Conservation (phyloP, 2,113 vertebrate genomes). For the Ophthalmolycus amberensis region DNA sequence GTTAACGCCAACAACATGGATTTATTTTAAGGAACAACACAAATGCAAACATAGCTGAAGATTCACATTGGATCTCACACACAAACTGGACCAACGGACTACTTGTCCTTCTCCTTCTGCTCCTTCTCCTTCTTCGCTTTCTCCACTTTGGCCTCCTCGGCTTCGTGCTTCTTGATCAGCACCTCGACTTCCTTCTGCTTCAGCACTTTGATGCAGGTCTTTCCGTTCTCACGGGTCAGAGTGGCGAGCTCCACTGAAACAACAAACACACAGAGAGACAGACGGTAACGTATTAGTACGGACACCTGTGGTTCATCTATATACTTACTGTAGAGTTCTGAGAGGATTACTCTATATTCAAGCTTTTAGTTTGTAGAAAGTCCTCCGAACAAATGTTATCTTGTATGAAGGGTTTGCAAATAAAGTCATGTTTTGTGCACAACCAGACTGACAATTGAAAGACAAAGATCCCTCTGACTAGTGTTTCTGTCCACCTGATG, state of each 20-base stretch:
- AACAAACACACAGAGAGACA: not conserved
- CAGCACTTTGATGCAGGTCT: conserved; percentile 92
- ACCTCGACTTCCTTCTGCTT: conserved; percentile 93
- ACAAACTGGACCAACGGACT: not conserved
- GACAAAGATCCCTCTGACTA: too few species aligned
- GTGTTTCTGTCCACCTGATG: too few species aligned
- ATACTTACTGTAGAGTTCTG: not conserved
- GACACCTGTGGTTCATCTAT: not conserved
- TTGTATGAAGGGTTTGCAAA: too few species aligned
- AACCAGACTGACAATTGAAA: too few species aligned
- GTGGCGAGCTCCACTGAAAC: conserved; percentile 92
- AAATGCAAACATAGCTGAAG: conserved; percentile 14
- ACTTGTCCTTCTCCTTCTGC: conserved; percentile 89
- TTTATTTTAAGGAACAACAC: conserved; percentile 52
- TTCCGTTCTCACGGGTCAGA: conserved; percentile 90
- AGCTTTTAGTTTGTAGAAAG: not conserved
- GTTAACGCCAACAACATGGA: not conserved
- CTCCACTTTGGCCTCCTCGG: conserved; percentile 93
- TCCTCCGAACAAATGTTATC: not conserved
- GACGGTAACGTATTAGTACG: not conserved
- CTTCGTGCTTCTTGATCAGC: conserved; percentile 93
- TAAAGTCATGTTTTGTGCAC: too few species aligned
- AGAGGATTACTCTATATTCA: too few species aligned
- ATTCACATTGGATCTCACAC: not conserved
- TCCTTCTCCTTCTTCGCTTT: conserved; percentile 95